Evolutionary conservation across 2,113 vertebrate species (phyloP), one percentile per base, ranked within the genome.

Genomic region (Percopsis transmontana): DNA sequence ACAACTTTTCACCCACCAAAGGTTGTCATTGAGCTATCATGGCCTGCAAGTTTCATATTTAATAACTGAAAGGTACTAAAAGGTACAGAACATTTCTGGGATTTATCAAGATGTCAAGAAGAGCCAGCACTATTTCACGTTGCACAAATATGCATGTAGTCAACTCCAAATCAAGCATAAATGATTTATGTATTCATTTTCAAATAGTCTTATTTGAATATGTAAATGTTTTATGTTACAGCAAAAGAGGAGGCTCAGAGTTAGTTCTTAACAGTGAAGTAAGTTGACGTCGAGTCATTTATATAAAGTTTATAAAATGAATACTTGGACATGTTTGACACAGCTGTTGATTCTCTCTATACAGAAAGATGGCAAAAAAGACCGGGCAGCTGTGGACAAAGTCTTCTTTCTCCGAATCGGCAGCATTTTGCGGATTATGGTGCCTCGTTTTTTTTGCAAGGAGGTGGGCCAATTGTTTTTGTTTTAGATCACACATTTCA

Each of bases 281-380:
- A 92, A 91, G 88, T 83, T 51, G 14, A 42, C n/a, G 39, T 50
- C 2, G 23, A 53, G 3, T 38, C 2, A 0, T 48, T 5, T 56
- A 3, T 7, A 18, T 9, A 5, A 33, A 44, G 14, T 24, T 20
- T 27, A 60, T 41, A 7, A 20, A 42, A 13, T 19, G 1, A 20
- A 9, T 13, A 48, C 24, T 64, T 16, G 4, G 24, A 27, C 38
- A 11, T 39, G 47, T 63, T 3, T 18, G 7, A 18, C n/a, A 16
- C 2, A 5, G 24, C 19, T 67, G 10, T 38, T 62, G 2, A 24
- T 2, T 55, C 24, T 0, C 53, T 59, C 76, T 62, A 1, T 87
- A 11, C 85, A 96, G 94, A 97, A 96, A 85, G 95, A 98, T 78
- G 92, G 72, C 8, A 97, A 92, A 80, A 99, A 95, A 83, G 96